phyloP scores from a whole-genome alignment of 2,888 invertebrate species.

The Blastobasis adustella region DNA sequence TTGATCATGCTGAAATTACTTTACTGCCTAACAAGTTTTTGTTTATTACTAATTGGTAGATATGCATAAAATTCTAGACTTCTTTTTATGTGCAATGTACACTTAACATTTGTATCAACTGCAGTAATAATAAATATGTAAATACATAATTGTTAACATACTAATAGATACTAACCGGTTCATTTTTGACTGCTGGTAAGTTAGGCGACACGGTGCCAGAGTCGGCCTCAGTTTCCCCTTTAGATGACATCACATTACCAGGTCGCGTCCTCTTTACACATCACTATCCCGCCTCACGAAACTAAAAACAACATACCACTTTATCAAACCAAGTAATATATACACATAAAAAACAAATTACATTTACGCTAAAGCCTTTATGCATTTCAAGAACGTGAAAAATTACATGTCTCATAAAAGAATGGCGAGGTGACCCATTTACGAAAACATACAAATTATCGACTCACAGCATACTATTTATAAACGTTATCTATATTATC shows the following conservation, averaged over 20 bases:
- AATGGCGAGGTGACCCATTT: conserved; percentile 75
- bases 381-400: no score
- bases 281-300: conserved; percentile 66
- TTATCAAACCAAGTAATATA: conserved; percentile 12
- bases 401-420: conserved; percentile 50
- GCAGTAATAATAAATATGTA: no score
- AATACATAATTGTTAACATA: no score
- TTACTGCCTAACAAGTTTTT: neutral
- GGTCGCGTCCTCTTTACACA: conserved; percentile 60
- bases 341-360: neutral
- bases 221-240: conserved; percentile 74
- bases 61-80: conserved; percentile 3
- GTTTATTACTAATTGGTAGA: neutral
- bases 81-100: no score
- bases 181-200: conserved; percentile 60
- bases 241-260: conserved; percentile 74
- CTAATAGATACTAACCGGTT: conserved; percentile 49
- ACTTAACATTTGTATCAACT: no score
- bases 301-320: conserved; percentile 37
- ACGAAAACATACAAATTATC: conserved; percentile 71
- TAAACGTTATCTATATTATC: conserved; percentile 42
- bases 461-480: conserved; percentile 56
- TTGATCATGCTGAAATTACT: neutral
- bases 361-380: no score
- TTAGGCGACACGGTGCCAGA: conserved; percentile 72